phyloP scores from a whole-genome alignment of 30 jellyfish, hydroid and myxozoan genomes.

The Turritopsis dohrnii region DNA sequence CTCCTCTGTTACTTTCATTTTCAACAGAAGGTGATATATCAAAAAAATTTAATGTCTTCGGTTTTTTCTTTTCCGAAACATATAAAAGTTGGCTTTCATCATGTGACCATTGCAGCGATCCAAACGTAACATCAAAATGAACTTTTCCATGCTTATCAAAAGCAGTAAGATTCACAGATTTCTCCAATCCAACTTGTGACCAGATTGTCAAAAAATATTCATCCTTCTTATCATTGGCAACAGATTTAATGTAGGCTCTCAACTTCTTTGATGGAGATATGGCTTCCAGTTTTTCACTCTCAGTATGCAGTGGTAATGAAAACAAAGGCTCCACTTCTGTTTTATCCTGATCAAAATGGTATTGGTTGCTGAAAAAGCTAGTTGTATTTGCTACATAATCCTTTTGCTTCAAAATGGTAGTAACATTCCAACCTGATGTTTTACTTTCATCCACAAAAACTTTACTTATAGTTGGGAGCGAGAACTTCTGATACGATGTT shows the following conservation, averaged over 20 bases:
- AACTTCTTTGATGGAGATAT: conserved; percentile 21
- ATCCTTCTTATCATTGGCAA: conserved; percentile 13
- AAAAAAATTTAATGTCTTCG: conserved; percentile 20
- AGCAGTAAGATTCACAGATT: conserved; percentile 43
- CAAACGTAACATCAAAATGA: conserved; percentile 29
- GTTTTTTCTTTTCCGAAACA: conserved; percentile 62
- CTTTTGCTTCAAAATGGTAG: neutral
- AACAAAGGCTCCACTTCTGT: neutral
- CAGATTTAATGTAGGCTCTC: conserved; percentile 17
- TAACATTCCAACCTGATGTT: neutral
- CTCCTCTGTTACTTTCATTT: conserved; percentile 25
- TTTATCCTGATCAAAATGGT: neutral
- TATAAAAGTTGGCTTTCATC: conserved; percentile 46
- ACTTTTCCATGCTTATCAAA: conserved; percentile 63
- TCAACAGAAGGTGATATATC: conserved; percentile 10
- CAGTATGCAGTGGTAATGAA: conserved; percentile 14
- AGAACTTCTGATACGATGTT: neutral
- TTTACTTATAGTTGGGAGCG: neutral
- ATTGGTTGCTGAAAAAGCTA: neutral
- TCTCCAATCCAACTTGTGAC: conserved; percentile 4
- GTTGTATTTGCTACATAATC: neutral
- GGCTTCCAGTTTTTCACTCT: neutral
- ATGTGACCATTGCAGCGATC: conserved; percentile 64
- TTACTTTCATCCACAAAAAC: neutral
- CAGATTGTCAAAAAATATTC: conserved; percentile 25